Evolutionary conservation across 2,797 vertebrate genomes (phyloP), one percentile per base, ranked within the genome.

Genomic region (Gastrophryne carolinensis): DNA sequence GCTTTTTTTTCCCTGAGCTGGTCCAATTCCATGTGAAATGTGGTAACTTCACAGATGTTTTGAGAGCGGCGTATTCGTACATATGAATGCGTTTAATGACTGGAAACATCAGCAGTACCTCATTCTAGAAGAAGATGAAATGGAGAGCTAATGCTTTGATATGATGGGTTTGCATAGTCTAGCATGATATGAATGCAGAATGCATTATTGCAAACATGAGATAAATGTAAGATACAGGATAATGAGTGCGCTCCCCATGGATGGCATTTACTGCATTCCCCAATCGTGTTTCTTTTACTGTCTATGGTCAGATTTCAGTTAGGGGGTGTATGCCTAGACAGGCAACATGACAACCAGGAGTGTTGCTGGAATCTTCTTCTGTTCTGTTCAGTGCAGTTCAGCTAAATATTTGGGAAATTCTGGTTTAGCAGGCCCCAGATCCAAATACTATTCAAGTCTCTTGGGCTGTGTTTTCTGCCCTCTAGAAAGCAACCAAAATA

Each of bases 131-230:
- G 44, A 27, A 49, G 34, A 30, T 26, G 12, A 67, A 24, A 67
- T 47, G 17, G 47, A 35, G 6, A 13, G 11, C 7, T 5, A 77
- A 29, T 54, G 37, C n/a, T 57, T 21, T 12, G 12, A 35, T 26
- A 58, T 56, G 75, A 39, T 54, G 19, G 62, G 26, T 76, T 76
- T 76, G 73, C 75, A 77, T 77, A 77, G 75, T 67, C 39, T 67
- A 67, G 37, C 15, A 65, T 50, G 44, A 47, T 58, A 39, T 63
- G 10, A 56, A 60, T 35, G 49, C 81, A 84, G 73, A 61, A 82
- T 84, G 81, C 83, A 65, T 86, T 86, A 86, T 84, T 83, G 84
- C 83, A 86, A 88, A 86, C 81, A 82, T 30, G 5, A 62, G 8
- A 63, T 53, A 27, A 39, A 72, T 72, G 32, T 11, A 13, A 19